A percentile compares a stretch with the other conserved stretches of the same genome.
Conservation (phyloP, 1,140 invertebrate species). For the Eupeodes corollae region DNA sequence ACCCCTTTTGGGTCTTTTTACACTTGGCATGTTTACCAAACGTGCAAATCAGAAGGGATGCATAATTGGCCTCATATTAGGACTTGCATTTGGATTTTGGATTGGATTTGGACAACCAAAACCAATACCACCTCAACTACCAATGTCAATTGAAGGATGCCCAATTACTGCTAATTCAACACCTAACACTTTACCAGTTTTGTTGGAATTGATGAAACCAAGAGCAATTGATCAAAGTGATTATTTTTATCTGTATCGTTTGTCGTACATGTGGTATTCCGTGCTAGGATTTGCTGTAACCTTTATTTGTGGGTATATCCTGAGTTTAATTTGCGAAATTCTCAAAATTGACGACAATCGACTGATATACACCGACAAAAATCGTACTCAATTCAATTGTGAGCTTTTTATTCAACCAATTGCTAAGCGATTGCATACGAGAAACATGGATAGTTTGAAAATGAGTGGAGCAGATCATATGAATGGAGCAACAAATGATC, state of each 20-base stretch:
- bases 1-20: conserved; percentile 66
- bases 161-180: conserved; percentile 12
- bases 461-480: too few relatives aligned
- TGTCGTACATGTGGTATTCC: conserved; percentile 83
- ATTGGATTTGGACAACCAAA: conserved; percentile 75
- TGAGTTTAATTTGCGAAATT: conserved; percentile 38
- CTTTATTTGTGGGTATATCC: conserved; percentile 51
- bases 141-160: conserved; percentile 48
- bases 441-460: too few relatives aligned
- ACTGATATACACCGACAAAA: conserved; percentile 19
- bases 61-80: conserved; percentile 49
- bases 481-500: too few relatives aligned
- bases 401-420: conserved; percentile 54
- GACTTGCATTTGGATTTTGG: conserved; percentile 64
- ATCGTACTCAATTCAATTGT: conserved; percentile 37
- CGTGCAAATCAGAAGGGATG: conserved; percentile 58
- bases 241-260: conserved; percentile 32
- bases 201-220: background rate
- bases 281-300: conserved; percentile 56
- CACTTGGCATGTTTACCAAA: conserved; percentile 61
- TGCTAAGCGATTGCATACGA: conserved; percentile 34
- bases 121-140: conserved; percentile 46
- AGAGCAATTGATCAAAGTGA: conserved; percentile 8
- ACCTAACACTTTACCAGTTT: conserved; percentile 7
- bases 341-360: conserved; percentile 25